Base-by-base conservation (phyloP, 2,888 invertebrate genomes). In the Drosophila emarginata region DNA sequence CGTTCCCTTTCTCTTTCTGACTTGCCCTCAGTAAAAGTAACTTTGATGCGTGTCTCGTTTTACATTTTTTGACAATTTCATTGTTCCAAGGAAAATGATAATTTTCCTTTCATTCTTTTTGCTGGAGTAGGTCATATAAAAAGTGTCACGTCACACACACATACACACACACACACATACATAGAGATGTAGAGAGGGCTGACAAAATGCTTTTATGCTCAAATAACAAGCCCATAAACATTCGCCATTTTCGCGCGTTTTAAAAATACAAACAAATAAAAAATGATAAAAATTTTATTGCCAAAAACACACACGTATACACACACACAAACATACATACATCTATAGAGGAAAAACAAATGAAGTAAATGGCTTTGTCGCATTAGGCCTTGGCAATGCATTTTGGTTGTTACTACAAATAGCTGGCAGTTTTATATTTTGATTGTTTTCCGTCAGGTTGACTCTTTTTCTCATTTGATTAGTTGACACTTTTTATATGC, bases 141-240 rank as follows among this genome's bases (percentile, higher is more conserved):
- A 83, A 83, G 84, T 88, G 88, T 86, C 88, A 88, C 88, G 78
- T 77, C 12, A 74, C 70, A 45, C 45, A 45, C 45, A 45, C 40
- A 9, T 3, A 18, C 21, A 45, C 18, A 45, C 40, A 45, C 18
- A 18, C 40, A 18, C 11, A 37, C 4, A 14, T 53, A 57, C 60
- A 64, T 40, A 54, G 60, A 50, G 56, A 52, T 57, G 40, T 11
- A 6, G 23, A 9, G 14, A 2, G 54, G 45, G 54, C n/a, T 50
- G 50, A 51, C 67, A 52, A 59, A 79, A 88, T 80, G 88, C 84
- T 86, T 88, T 83, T 88, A 80, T 80, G 84, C 72, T 77, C 72
- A 84, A 87, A 83, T 87, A 83, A 88, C 88, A 88, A 86, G 87
- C 81, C 81, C 81, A 84, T 88, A 83, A 83, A 83, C 83, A 88